phyloP scores from a whole-genome alignment of 2,888 invertebrate genomes.

The Resseliella maxima region DNA sequence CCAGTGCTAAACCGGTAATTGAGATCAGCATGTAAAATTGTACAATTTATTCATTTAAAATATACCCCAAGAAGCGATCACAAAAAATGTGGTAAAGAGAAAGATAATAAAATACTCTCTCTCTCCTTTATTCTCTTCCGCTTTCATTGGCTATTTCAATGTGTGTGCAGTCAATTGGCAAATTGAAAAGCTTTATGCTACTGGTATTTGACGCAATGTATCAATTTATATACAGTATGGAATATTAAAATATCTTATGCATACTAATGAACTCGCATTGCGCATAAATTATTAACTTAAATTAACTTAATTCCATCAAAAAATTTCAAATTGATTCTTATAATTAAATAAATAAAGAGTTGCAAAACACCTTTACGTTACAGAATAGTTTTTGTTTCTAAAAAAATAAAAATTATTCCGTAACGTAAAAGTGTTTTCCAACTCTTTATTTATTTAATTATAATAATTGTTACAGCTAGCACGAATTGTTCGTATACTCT shows the following conservation, averaged over 20 bases:
- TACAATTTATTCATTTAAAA: constrained; percentile 23
- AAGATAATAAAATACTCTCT: too few species aligned
- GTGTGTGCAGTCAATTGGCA: background rate
- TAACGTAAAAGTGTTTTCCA: too few species aligned
- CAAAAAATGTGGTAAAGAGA: too few species aligned
- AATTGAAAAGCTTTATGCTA: constrained; percentile 33
- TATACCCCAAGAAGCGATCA: background rate
- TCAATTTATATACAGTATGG: background rate
- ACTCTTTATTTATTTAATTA: too few species aligned
- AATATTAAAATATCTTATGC: background rate
- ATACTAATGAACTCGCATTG: background rate
- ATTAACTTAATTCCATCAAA: constrained; percentile 32
- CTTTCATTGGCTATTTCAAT: too few species aligned
- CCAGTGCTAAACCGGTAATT: background rate
- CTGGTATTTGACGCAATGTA: background rate
- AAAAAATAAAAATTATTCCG: too few species aligned
- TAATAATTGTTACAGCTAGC: too few species aligned
- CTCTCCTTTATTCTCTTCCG: too few species aligned
- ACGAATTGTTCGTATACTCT: too few species aligned
- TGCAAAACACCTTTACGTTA: background rate
- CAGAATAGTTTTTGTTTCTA: background rate
- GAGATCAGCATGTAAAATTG: constrained; percentile 23
- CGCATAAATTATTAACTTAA: background rate
- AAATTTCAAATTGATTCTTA: background rate
- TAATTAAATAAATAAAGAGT: background rate